Evolutionary conservation across 2,113 vertebrate genomes (phyloP).

Genomic region (Pituophis catenifer): DNA sequence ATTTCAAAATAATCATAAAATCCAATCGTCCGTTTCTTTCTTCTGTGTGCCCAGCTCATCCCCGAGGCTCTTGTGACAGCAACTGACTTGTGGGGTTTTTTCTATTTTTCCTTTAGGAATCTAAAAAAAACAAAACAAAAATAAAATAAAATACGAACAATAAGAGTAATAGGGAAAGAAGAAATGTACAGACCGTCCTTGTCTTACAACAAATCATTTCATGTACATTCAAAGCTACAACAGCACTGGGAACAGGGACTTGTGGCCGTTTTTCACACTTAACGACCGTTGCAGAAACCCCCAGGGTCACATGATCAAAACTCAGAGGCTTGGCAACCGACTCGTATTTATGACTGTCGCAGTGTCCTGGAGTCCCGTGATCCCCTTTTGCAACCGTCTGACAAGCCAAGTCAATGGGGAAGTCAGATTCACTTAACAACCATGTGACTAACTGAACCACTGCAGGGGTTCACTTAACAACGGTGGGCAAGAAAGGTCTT

Average conservation of each 20-base stretch:
- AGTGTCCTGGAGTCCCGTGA: neutral
- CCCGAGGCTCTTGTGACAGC: conserved; percentile 78
- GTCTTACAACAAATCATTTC: neutral
- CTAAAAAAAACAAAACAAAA: conserved; percentile 78
- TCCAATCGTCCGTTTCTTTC: conserved; percentile 70
- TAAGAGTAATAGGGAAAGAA: conserved; percentile 54
- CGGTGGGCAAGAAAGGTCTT: neutral
- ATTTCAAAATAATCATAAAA: conserved; percentile 14
- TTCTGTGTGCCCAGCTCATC: conserved; percentile 80
- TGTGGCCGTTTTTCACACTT: neutral
- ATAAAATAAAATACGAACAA: neutral
- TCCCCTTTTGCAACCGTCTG: neutral
- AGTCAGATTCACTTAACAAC: neutral
- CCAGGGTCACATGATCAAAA: neutral
- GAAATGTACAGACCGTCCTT: neutral
- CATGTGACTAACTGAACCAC: neutral
- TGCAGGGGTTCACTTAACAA: neutral
- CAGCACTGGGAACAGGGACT: neutral
- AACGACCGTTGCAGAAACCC: neutral
- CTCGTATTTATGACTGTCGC: neutral
- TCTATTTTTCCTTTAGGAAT: conserved; percentile 86
- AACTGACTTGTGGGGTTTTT: conserved; percentile 53
- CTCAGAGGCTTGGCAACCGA: neutral
- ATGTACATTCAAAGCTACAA: neutral
- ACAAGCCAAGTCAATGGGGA: neutral